Percentiles rank a stretch among this genome's conserved stretches.
These are phyloP conservation scores for Mesocricetus auratus DNA, from an alignment of 2,113 vertebrate species.

Conservation along the genomic window DNA sequence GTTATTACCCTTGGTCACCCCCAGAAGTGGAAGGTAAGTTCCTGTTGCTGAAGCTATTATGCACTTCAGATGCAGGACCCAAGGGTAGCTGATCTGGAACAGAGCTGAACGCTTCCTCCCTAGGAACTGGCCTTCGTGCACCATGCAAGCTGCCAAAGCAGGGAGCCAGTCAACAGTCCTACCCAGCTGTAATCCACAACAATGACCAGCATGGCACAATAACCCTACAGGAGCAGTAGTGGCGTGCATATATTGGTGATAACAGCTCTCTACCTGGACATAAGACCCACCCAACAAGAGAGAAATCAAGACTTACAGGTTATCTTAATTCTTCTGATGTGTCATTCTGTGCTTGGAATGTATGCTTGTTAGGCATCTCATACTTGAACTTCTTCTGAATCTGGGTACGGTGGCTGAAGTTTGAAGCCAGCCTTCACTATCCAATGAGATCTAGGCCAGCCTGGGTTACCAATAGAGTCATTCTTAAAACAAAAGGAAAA, in stretches of 20 bases:
- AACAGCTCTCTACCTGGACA: not conserved
- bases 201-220: not conserved
- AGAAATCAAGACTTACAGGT: too few species aligned
- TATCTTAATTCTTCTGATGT: not conserved
- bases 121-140: not conserved
- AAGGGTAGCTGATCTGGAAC: not conserved
- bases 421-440: not conserved
- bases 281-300: not conserved
- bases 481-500: not conserved
- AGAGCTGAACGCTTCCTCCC: not conserved
- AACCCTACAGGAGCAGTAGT: not conserved
- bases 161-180: not conserved
- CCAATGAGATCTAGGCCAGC: not conserved
- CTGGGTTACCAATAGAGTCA: not conserved
- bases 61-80: not conserved
- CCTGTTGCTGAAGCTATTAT: not conserved
- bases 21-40: not conserved
- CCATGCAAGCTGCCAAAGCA: not conserved
- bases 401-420: not conserved
- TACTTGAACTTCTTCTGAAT: not conserved
- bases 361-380: not conserved
- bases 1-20: not conserved
- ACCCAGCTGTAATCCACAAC: not conserved
- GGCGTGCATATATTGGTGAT: not conserved
- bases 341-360: not conserved